Conservation (phyloP, 2,888 invertebrate species). For the Noctua fimbriata region DNA sequence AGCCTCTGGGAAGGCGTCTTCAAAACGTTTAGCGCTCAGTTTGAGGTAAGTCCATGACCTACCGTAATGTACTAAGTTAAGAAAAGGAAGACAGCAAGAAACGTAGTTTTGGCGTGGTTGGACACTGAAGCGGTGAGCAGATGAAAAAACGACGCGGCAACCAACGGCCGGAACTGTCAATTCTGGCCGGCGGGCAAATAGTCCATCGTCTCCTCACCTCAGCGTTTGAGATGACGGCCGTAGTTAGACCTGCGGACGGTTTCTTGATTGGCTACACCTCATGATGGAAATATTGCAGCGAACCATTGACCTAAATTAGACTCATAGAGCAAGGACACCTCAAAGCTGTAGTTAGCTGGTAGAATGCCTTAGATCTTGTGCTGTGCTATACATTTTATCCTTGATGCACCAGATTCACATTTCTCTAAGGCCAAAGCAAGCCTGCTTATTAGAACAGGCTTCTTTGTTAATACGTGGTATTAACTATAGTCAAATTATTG, state of each 20-base stretch:
- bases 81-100: neutral
- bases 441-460: neutral
- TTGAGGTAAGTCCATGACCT: conserved; percentile 91
- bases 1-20: conserved; percentile 97
- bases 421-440: neutral
- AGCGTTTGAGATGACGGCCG: neutral
- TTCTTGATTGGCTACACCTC: neutral
- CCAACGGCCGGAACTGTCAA: neutral
- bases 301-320: neutral
- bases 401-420: neutral
- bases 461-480: neutral
- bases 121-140: neutral
- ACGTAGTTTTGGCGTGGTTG: neutral
- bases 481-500: neutral
- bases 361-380: conserved; percentile 1
- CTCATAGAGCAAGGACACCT: neutral
- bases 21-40: conserved; percentile 96
- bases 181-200: neutral
- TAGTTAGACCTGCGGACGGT: too few species aligned
- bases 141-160: neutral
- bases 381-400: conserved; percentile 5
- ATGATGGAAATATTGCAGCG: neutral
- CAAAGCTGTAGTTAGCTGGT: neutral
- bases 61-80: neutral
- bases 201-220: neutral